Conservation (phyloP, 2,797 vertebrate species). For the Anabas testudineus region DNA sequence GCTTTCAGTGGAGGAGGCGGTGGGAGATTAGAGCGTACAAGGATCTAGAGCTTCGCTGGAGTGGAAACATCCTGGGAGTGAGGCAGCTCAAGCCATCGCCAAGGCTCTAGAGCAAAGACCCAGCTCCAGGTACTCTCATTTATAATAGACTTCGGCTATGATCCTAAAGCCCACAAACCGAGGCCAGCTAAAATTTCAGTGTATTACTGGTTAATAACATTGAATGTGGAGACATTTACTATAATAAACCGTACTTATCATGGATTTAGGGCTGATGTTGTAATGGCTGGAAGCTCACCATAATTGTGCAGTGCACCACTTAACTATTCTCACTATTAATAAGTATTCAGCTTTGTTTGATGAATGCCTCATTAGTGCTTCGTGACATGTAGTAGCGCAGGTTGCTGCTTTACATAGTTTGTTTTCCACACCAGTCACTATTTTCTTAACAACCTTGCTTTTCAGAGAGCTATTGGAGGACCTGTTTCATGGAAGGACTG, state of each 20-base stretch:
- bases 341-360: too few species aligned
- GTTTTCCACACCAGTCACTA: neutral
- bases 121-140: constrained; percentile 88
- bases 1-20: constrained; percentile 88
- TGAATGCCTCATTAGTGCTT: too few species aligned
- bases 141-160: neutral
- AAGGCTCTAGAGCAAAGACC: constrained; percentile 91
- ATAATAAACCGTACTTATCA: too few species aligned
- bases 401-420: neutral
- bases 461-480: constrained; percentile 96
- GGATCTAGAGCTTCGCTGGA: constrained; percentile 92
- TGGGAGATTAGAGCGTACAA: constrained; percentile 89
- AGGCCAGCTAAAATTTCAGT: neutral
- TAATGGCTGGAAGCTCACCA: too few species aligned
- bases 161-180: neutral
- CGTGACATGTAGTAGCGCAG: neutral
- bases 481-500: constrained; percentile 96
- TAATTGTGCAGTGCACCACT: too few species aligned
- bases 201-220: neutral
- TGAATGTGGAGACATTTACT: too few species aligned
- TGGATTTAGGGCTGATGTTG: too few species aligned
- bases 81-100: constrained; percentile 93
- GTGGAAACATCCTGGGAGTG: constrained; percentile 96
- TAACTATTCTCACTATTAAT: too few species aligned
- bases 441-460: constrained; percentile 1